Evolutionary conservation across 2,888 invertebrate genomes (phyloP).

Genomic region (Diadromus collaris): DNA sequence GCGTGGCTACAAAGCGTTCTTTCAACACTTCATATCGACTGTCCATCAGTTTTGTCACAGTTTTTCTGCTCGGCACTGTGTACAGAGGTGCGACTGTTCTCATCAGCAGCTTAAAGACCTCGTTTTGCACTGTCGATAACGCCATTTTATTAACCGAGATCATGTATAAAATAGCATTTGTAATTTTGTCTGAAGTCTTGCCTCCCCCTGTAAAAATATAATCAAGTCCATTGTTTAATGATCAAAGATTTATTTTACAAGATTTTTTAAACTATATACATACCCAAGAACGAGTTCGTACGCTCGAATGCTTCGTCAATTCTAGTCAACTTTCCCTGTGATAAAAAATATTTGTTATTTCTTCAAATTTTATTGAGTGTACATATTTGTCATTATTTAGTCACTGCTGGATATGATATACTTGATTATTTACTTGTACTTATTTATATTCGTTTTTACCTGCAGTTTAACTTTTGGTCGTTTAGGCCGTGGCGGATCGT

Average conservation of each 20-base stretch:
- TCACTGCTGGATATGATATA: not conserved
- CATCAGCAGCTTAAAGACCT: constrained; percentile 58
- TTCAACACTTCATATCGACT: constrained; percentile 49
- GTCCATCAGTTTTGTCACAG: constrained; percentile 52
- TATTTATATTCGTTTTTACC: not conserved
- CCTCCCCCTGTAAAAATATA: constrained; percentile 49
- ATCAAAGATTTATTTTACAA: not conserved
- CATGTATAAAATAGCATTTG: constrained; percentile 61
- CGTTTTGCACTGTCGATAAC: constrained; percentile 55
- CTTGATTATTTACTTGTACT: not conserved
- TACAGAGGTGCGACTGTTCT: constrained; percentile 59
- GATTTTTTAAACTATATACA: constrained; percentile 1
- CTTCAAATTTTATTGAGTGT: not conserved
- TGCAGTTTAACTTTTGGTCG: not conserved
- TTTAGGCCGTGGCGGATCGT: constrained; percentile 2
- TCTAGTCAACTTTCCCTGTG: constrained; percentile 16
- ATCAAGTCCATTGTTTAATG: not conserved
- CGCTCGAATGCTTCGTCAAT: constrained; percentile 48
- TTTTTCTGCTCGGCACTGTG: constrained; percentile 53
- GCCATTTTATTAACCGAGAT: constrained; percentile 57
- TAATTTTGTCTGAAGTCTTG: constrained; percentile 50
- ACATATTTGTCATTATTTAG: too few relatives aligned
- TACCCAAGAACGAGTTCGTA: constrained; percentile 42
- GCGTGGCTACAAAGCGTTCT: constrained; percentile 21
- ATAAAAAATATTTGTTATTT: constrained; percentile 3